Evolutionary conservation across 2,113 vertebrate genomes (phyloP).

Genomic region (Boleophthalmus pectinirostris): DNA sequence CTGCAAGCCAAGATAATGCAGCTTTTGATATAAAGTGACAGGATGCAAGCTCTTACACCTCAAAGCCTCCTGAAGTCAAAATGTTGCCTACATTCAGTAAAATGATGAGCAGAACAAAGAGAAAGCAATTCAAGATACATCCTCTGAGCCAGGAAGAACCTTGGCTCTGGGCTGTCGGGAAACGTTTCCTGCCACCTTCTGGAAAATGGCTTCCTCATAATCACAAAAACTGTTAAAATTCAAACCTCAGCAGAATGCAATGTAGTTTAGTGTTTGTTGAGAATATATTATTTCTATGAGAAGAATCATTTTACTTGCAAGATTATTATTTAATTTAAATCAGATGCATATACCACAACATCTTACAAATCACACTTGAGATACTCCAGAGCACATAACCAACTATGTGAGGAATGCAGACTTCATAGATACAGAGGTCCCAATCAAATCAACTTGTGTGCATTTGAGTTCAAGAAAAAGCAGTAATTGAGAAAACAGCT

Average conservation of each 20-base stretch:
- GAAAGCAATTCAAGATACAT: conserved; percentile 41
- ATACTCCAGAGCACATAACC: conserved; percentile 15
- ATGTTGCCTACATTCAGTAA: background rate
- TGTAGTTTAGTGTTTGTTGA: background rate
- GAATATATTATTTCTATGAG: background rate
- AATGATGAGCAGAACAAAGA: background rate
- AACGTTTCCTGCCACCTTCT: conserved; percentile 62
- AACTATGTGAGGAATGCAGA: conserved; percentile 53
- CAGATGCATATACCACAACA: conserved; percentile 29
- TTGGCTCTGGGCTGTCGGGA: conserved; percentile 55
- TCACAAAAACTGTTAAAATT: conserved; percentile 12
- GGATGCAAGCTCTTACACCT: conserved; percentile 8
- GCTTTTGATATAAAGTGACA: conserved; percentile 25
- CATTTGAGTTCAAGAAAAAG: conserved; percentile 9
- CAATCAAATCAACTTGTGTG: background rate
- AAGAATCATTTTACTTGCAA: conserved; percentile 11
- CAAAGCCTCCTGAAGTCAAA: background rate
- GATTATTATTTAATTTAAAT: conserved; percentile 35
- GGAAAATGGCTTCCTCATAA: conserved; percentile 55
- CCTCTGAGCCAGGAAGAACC: conserved; percentile 56
- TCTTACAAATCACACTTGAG: conserved; percentile 35
- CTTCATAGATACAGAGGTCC: conserved; percentile 15
- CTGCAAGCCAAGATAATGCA: conserved; percentile 41
- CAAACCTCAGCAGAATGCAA: background rate
- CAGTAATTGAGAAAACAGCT: conserved; percentile 1